phyloP scores from a whole-genome alignment of 1,140 invertebrate species.

The Patella vulgata region DNA sequence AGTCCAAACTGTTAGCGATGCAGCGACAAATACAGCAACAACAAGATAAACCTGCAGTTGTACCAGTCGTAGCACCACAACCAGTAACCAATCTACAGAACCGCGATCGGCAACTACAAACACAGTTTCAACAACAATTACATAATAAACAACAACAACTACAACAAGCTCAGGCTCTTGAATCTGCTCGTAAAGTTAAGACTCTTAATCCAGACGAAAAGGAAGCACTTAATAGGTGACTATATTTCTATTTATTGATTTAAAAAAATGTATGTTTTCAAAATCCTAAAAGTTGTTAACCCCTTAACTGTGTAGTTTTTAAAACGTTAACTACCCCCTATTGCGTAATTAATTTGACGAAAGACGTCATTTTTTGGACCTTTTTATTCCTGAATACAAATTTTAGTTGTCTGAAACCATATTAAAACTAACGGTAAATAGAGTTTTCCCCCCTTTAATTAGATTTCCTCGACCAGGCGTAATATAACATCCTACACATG shows the following conservation, averaged over 20 bases:
- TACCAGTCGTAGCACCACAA: not conserved
- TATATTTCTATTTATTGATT: not conserved
- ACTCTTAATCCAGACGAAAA: slow-evolving; percentile 59
- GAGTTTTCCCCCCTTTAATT: no score
- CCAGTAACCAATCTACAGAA: not conserved
- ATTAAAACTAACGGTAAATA: no score
- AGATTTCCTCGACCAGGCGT: no score
- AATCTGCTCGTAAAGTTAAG: slow-evolving; percentile 44
- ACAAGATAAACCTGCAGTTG: slow-evolving; percentile 43
- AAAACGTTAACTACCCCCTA: no score
- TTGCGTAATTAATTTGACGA: no score
- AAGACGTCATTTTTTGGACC: no score
- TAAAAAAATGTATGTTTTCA: no score
- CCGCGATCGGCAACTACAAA: slow-evolving; percentile 15
- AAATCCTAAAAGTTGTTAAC: no score
- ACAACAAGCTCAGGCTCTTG: slow-evolving; percentile 10
- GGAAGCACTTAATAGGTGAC: slow-evolving; percentile 62
- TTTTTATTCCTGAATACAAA: no score
- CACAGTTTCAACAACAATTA: not conserved
- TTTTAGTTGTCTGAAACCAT: no score
- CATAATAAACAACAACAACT: slow-evolving; percentile 42
- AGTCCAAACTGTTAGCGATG: slow-evolving; percentile 88
- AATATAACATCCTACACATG: no score
- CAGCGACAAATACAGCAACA: slow-evolving; percentile 75
- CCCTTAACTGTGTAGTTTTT: no score